Percentiles rank a stretch among this genome's conserved stretches.
Evolutionary conservation across 53 echinoderm and acorn worm species (phyloP).

Genomic region (Apostichopus leukothele): DNA sequence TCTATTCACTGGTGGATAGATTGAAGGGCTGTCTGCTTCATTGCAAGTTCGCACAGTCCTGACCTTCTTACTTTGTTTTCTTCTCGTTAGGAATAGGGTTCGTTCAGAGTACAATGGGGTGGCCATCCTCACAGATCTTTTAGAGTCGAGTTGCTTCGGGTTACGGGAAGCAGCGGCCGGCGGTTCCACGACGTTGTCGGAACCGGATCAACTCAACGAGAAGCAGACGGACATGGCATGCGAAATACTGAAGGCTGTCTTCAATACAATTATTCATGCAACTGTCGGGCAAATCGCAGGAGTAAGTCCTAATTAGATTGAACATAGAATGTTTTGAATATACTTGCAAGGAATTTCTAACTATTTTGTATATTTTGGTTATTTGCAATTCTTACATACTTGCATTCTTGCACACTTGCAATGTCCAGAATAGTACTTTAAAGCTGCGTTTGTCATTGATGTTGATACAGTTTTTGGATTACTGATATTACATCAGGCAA

Average conservation of each 20-base stretch:
- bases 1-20: too few species aligned
- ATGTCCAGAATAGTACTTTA: not conserved
- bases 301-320: conserved; percentile 52
- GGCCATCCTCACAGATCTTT: conserved; percentile 50
- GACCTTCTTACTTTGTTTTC: not conserved
- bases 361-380: not conserved
- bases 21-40: too few species aligned
- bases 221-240: conserved; percentile 75
- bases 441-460: too few species aligned
- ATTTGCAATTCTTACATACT: not conserved
- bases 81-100: conserved; percentile 53
- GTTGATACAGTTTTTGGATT: too few species aligned
- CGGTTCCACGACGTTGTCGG: conserved; percentile 29
- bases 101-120: conserved; percentile 69
- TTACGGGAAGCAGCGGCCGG: conserved; percentile 30
- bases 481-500: too few species aligned
- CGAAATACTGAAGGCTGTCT: conserved; percentile 84
- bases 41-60: not conserved
- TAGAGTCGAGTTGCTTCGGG: conserved; percentile 53
- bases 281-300: conserved; percentile 55
- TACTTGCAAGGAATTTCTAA: too few species aligned
- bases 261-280: conserved; percentile 85
- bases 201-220: conserved; percentile 54
- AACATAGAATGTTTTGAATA: not conserved
- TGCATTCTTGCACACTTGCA: too few species aligned